Evolutionary conservation across 1,140 invertebrate species (phyloP).

Genomic region (Zaprionus gabonicus): DNA sequence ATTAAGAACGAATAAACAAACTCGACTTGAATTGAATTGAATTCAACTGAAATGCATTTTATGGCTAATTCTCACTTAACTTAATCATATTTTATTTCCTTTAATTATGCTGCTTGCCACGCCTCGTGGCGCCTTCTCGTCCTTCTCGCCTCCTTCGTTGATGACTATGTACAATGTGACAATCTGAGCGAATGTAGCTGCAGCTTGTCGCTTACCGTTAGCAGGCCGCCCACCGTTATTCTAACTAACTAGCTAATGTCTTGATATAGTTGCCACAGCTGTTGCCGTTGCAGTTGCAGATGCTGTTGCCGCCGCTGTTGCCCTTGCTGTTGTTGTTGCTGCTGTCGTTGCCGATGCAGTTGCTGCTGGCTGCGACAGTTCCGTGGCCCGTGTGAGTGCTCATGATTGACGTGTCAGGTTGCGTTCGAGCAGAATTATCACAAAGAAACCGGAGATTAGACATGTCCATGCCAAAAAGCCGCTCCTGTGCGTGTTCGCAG

Average conservation of each 20-base stretch:
- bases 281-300: slow-evolving; percentile 46
- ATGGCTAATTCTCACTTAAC: slow-evolving; percentile 24
- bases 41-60: slow-evolving; percentile 21
- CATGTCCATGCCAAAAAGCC: slow-evolving; percentile 39
- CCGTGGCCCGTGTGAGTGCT: slow-evolving; percentile 41
- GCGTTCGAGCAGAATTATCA: slow-evolving; percentile 49
- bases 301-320: slow-evolving; percentile 16
- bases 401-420: slow-evolving; percentile 56
- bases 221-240: slow-evolving; percentile 44
- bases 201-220: slow-evolving; percentile 17
- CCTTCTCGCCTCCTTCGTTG: background rate
- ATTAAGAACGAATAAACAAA: background rate
- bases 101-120: slow-evolving; percentile 15
- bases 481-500: slow-evolving; percentile 36
- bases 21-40: background rate
- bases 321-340: background rate
- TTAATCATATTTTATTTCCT: slow-evolving; percentile 17
- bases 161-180: slow-evolving; percentile 39
- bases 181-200: background rate
- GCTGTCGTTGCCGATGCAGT: slow-evolving; percentile 4
- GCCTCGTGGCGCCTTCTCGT: background rate
- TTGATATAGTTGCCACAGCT: slow-evolving; percentile 75
- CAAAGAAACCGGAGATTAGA: slow-evolving; percentile 61
- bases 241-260: slow-evolving; percentile 79
- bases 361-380: slow-evolving; percentile 16